A percentile compares a stretch with the other conserved stretches of the same genome.
Evolutionary conservation across 2,888 invertebrate genomes (phyloP).

Genomic region (Melikaiella ostensackeni): DNA sequence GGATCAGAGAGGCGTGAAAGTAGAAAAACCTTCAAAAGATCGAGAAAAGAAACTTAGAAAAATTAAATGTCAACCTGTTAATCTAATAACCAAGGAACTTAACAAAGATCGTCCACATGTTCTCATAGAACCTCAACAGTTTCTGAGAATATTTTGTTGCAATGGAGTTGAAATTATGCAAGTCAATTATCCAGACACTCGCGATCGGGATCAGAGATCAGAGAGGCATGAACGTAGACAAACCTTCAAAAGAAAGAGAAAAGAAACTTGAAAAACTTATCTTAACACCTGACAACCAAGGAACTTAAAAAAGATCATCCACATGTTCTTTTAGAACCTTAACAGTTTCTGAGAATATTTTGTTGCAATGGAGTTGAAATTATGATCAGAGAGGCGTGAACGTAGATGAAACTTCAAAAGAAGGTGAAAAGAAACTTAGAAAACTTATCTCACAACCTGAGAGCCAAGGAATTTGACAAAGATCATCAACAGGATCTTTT

Average conservation of each 20-base stretch:
- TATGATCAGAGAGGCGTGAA: too few relatives aligned
- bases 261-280: background rate
- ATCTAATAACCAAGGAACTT: background rate
- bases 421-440: background rate
- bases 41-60: background rate
- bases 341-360: too few relatives aligned
- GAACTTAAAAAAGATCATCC: too few relatives aligned
- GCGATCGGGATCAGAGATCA: background rate
- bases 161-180: too few relatives aligned
- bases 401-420: too few relatives aligned
- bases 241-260: background rate
- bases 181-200: constrained; percentile 17
- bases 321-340: too few relatives aligned
- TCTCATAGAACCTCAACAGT: too few relatives aligned
- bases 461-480: background rate
- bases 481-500: too few relatives aligned
- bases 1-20: background rate
- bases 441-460: background rate
- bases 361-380: too few relatives aligned
- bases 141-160: too few relatives aligned
- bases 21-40: background rate
- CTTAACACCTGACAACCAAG: background rate
- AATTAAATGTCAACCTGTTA: too few relatives aligned
- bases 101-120: too few relatives aligned
- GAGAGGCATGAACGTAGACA: background rate